Base-by-base conservation (phyloP, 2,797 vertebrate genomes). In the Masticophis lateralis region DNA sequence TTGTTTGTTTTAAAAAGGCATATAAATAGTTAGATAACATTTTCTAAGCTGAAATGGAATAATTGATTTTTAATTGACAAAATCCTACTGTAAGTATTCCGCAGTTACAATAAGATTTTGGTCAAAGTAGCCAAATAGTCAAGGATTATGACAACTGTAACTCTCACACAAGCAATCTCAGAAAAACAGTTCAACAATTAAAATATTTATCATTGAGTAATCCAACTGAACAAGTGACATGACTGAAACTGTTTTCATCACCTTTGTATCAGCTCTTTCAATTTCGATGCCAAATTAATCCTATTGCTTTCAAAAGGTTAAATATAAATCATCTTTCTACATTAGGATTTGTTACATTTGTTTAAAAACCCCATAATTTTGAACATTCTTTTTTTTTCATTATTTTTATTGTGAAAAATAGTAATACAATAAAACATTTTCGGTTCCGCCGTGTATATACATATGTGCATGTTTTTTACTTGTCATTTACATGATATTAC, bases 21-120 rank as follows among this genome's bases (percentile, higher is more conserved):
- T 27, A 93, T 92, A 96, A 95, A 83, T 94, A 95, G 12, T 56
- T 56, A 12, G 89, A n/a, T 28, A n/a, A 13, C 92, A 93, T 61
- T 91, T 93, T 88, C 5, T 88, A 92, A 94, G 28, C 79, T 88
- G 66, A 51, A 95, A 91, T 28, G 95, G 94, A 93, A 0, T 93
- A 91, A 4, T 3, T 63, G 28, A 0, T 47, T 94, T 60, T 89
- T 92, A 90, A 27, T 53, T 92, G 86, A n/a, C 63, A 91, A 79
- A 94, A 92, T 88, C 43, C 69, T 43, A 11, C 61, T 0, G 1
- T 63, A 47, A 43, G 20, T 83, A 12, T 47, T 83, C 4, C 0
- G 37, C 22, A 25, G 10, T 83, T 83, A 83, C 74, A 47, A 83
- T 47, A 83, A 12, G 20, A 22, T 83, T 43, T 37, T 83, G 10